phyloP scores from a whole-genome alignment of 2,797 vertebrate genomes.

The Acanthopagrus latus region DNA sequence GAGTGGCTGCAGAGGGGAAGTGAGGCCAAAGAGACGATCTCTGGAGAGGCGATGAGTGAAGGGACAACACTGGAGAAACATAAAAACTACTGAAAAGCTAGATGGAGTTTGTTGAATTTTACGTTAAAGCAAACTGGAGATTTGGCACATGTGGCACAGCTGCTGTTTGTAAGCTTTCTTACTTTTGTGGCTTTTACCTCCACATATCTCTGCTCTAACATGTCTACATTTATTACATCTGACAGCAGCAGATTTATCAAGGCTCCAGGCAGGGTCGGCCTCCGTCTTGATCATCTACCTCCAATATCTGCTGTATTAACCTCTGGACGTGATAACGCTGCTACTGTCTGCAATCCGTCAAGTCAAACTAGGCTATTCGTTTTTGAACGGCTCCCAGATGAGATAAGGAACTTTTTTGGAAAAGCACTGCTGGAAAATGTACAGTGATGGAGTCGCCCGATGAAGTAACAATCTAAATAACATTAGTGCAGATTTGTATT shows the following conservation, averaged over 20 bases:
- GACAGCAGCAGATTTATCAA: slow-evolving; percentile 18
- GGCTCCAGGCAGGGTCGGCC: not conserved
- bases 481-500: slow-evolving; percentile 47
- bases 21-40: slow-evolving; percentile 23
- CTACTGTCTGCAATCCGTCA: slow-evolving; percentile 58
- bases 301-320: slow-evolving; percentile 36
- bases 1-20: slow-evolving; percentile 17
- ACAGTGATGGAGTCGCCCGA: slow-evolving; percentile 25
- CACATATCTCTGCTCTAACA: not conserved
- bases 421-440: slow-evolving; percentile 53
- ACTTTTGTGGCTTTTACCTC: not conserved
- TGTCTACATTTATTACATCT: slow-evolving; percentile 13
- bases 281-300: slow-evolving; percentile 29
- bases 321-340: slow-evolving; percentile 26
- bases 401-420: slow-evolving; percentile 57
- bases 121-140: not conserved
- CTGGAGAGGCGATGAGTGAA: slow-evolving; percentile 19
- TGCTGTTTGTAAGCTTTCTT: not conserved
- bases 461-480: slow-evolving; percentile 56
- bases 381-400: slow-evolving; percentile 14
- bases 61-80: slow-evolving; percentile 10
- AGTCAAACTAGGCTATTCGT: slow-evolving; percentile 36
- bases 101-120: not conserved
- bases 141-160: not conserved
- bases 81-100: not conserved